These are phyloP conservation scores for Lissocephala sabroskyi DNA, from an alignment of 2,888 invertebrate genomes.

Conservation along the genomic window DNA sequence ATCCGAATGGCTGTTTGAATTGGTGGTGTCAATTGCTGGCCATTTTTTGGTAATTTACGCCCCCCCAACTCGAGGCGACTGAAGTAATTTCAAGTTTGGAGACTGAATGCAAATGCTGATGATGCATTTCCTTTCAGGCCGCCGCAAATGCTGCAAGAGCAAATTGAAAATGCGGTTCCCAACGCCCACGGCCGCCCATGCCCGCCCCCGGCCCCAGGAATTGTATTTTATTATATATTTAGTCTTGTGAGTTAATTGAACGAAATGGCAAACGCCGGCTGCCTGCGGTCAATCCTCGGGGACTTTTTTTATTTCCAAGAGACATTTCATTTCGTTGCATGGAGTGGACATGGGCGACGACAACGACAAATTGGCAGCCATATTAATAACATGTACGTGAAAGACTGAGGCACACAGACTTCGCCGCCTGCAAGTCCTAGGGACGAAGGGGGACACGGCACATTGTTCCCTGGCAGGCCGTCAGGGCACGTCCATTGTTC, in stretches of 20 bases:
- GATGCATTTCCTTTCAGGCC: constrained; percentile 57
- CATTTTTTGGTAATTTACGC: constrained; percentile 60
- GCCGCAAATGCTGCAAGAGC: constrained; percentile 50
- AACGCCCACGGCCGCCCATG: too few relatives aligned
- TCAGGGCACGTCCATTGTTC: constrained; percentile 39
- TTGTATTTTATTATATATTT: constrained; percentile 51
- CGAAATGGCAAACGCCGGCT: constrained; percentile 53
- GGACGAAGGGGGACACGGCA: constrained; percentile 5
- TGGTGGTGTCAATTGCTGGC: constrained; percentile 62
- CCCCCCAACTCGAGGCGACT: constrained; percentile 4
- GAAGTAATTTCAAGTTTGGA: constrained; percentile 54
- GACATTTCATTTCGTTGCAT: constrained; percentile 46
- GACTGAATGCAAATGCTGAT: constrained; percentile 60
- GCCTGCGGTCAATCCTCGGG: constrained; percentile 26
- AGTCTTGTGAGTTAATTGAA: constrained; percentile 61
- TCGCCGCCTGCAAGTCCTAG: too few relatives aligned
- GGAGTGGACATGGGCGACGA: constrained; percentile 21
- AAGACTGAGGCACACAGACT: too few relatives aligned
- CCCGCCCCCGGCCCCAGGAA: not conserved
- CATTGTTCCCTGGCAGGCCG: constrained; percentile 33
- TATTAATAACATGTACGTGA: constrained; percentile 57
- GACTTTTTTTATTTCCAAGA: constrained; percentile 58
- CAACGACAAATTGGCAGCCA: constrained; percentile 62
- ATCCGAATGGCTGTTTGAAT: constrained; percentile 15
- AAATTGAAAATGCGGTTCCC: constrained; percentile 60